Percentiles rank a stretch among this genome's conserved stretches.
Conservation (phyloP, 2,113 vertebrate species). For the Ammodramus savannarum region DNA sequence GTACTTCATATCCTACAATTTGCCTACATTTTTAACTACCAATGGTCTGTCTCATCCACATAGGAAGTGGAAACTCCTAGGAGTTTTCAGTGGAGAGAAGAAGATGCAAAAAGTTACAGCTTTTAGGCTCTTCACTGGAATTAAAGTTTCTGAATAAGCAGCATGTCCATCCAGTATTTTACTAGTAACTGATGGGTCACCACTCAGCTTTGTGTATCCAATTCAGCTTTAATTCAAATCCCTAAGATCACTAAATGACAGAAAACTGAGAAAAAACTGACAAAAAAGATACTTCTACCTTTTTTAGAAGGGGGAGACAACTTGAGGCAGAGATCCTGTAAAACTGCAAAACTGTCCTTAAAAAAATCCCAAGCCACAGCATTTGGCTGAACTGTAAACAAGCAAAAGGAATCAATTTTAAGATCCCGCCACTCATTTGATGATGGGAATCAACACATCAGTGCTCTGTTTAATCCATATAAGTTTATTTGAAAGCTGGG, state of each 20-base stretch:
- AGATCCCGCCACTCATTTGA: neutral
- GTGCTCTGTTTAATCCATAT: neutral
- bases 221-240: neutral
- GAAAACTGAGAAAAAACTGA: neutral
- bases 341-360: neutral
- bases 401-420: neutral
- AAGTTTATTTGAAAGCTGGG: neutral
- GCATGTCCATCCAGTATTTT: neutral
- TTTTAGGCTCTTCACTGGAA: neutral
- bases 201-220: neutral
- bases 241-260: neutral
- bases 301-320: neutral
- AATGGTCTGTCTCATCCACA: neutral
- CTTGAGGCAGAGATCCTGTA: neutral
- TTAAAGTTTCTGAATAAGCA: neutral
- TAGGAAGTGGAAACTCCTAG: neutral
- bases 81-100: neutral
- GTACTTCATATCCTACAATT: neutral
- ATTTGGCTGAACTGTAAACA: neutral
- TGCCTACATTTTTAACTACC: neutral
- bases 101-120: neutral
- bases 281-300: neutral
- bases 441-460: neutral
- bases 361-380: neutral
- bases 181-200: neutral